Conservation (phyloP, 2,113 vertebrate species). For the Microcebus ravelobensis region DNA sequence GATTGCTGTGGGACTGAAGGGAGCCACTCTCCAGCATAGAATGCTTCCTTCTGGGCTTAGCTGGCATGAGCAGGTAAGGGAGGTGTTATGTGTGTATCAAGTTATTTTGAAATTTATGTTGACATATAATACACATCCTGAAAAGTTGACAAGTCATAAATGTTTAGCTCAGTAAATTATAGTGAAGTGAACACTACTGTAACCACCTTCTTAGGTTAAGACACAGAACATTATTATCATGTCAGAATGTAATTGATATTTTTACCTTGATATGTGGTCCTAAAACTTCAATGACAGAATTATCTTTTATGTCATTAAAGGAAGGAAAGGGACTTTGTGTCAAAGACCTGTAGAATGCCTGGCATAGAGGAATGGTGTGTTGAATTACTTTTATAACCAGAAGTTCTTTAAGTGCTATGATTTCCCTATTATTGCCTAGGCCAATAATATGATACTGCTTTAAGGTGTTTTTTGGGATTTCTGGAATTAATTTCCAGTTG, state of each 20-base stretch:
- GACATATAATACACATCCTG: background rate
- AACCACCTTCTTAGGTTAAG: background rate
- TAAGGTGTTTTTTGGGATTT: background rate
- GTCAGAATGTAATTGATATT: background rate
- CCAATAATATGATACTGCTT: background rate
- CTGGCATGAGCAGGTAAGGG: slow-evolving; percentile 96
- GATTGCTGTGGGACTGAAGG: slow-evolving; percentile 94
- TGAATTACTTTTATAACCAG: background rate
- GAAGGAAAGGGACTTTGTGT: background rate
- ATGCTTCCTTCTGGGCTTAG: slow-evolving; percentile 91
- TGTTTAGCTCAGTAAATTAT: background rate
- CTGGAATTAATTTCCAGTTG: background rate
- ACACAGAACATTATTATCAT: background rate
- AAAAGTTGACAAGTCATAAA: background rate
- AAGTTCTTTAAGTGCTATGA: background rate
- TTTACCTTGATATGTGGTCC: background rate
- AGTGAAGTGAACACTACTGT: background rate
- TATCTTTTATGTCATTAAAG: background rate
- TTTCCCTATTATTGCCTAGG: background rate
- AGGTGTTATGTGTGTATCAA: background rate
- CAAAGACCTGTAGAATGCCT: too few relatives aligned
- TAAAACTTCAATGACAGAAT: background rate
- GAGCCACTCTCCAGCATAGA: slow-evolving; percentile 95
- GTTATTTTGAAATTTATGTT: background rate
- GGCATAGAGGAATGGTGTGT: background rate